A percentile compares a stretch with the other conserved stretches of the same genome.
These are phyloP conservation scores for Etia nguti DNA, from an alignment of 2,113 vertebrate genomes.

Conservation along the genomic window DNA sequence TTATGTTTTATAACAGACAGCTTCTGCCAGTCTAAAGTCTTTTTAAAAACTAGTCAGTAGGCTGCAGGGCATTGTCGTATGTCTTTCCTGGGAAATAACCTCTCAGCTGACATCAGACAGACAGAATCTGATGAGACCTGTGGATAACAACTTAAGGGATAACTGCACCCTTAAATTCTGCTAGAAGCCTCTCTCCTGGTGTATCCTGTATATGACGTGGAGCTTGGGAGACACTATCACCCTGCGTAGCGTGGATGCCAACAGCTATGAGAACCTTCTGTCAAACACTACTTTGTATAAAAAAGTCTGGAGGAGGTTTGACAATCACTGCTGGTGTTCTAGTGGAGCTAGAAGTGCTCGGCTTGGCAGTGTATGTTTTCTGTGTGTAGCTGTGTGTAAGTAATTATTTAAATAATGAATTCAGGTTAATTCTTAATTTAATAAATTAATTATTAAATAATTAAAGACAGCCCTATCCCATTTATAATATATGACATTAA, in stretches of 20 bases:
- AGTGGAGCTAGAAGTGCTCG: neutral
- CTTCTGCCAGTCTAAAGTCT: neutral
- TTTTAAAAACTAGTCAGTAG: neutral
- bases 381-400: neutral
- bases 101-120: neutral
- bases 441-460: neutral
- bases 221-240: neutral
- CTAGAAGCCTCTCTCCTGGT: neutral
- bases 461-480: neutral
- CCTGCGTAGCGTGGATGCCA: neutral
- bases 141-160: neutral
- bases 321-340: neutral
- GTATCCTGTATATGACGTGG: neutral
- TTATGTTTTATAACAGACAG: neutral
- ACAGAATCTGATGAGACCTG: neutral
- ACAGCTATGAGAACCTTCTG: neutral
- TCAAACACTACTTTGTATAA: neutral
- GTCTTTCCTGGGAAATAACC: neutral
- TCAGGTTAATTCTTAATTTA: neutral
- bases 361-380: neutral
- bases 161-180: neutral
- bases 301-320: neutral
- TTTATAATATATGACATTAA: neutral
- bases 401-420: neutral
- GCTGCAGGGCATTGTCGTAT: neutral